Evolutionary conservation across 2,888 invertebrate genomes (phyloP).

Genomic region (Pristionchus japonicus): DNA sequence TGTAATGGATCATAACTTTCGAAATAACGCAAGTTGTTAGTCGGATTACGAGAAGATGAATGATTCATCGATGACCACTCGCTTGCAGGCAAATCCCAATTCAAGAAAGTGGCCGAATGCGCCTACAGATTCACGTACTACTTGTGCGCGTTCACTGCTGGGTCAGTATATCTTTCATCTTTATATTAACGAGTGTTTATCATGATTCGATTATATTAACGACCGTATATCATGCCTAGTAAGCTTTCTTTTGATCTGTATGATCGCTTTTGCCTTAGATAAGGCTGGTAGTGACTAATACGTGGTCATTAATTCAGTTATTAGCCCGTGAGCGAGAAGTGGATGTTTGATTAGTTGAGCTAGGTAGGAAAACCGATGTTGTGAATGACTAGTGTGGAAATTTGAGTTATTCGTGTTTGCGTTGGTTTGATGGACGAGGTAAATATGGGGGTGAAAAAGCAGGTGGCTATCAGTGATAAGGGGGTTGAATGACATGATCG

Average conservation of each 20-base stretch:
- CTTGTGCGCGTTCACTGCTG: slow-evolving; percentile 59
- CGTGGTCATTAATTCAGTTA: neutral
- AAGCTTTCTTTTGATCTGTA: neutral
- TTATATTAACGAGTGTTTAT: too few relatives aligned
- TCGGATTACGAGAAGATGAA: neutral
- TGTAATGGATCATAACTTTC: too few relatives aligned
- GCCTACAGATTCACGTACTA: slow-evolving; percentile 71
- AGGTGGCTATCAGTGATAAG: neutral
- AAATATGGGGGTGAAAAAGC: neutral
- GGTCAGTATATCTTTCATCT: slow-evolving; percentile 52
- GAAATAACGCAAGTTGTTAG: neutral
- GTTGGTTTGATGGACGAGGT: neutral
- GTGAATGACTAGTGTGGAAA: neutral
- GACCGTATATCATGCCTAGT: neutral
- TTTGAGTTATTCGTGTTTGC: neutral
- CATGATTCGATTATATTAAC: neutral
- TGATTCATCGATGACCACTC: neutral
- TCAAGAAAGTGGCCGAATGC: slow-evolving; percentile 73
- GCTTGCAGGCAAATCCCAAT: slow-evolving; percentile 56
- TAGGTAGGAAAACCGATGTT: neutral
- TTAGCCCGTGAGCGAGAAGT: neutral
- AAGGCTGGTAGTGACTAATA: neutral
- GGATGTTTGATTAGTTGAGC: neutral
- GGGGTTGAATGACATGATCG: neutral
- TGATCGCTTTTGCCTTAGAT: neutral